These are phyloP conservation scores for Physocephala rufipes DNA, from an alignment of 2,888 invertebrate species.

Conservation along the genomic window DNA sequence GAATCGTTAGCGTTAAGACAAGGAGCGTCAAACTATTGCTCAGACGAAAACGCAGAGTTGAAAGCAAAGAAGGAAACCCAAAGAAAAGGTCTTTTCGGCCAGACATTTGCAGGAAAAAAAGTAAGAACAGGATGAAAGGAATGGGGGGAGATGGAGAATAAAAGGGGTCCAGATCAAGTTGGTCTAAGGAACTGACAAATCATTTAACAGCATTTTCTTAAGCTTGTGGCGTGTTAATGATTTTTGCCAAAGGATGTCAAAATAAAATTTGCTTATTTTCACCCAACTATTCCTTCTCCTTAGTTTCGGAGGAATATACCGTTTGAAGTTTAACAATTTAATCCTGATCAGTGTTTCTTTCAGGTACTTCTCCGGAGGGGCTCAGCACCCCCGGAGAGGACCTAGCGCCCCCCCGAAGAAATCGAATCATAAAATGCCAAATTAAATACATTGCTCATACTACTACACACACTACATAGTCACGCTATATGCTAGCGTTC, in stretches of 20 bases:
- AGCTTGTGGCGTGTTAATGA: conserved; percentile 63
- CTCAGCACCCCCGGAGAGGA: no score
- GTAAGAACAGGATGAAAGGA: neutral
- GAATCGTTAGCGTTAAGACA: neutral
- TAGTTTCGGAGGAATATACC: neutral
- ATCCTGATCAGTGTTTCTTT: no score
- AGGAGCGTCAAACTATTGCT: no score
- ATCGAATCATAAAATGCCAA: no score
- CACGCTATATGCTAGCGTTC: no score
- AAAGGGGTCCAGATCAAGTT: conserved; percentile 48
- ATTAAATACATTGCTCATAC: no score
- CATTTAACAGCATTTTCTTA: conserved; percentile 47
- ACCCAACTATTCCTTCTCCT: neutral
- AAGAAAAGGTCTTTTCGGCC: neutral
- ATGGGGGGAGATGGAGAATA: conserved; percentile 49
- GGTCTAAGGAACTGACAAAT: conserved; percentile 55
- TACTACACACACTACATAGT: no score
- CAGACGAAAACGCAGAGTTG: no score
- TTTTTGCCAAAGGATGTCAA: conserved; percentile 48
- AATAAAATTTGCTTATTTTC: neutral
- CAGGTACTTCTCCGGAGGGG: no score
- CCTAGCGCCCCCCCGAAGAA: no score
- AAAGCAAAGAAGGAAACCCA: neutral
- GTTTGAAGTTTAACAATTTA: conserved; percentile 39
- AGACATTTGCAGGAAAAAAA: no score